These are phyloP conservation scores for Pollenia labialis DNA, from an alignment of 2,888 invertebrate species.

Conservation along the genomic window DNA sequence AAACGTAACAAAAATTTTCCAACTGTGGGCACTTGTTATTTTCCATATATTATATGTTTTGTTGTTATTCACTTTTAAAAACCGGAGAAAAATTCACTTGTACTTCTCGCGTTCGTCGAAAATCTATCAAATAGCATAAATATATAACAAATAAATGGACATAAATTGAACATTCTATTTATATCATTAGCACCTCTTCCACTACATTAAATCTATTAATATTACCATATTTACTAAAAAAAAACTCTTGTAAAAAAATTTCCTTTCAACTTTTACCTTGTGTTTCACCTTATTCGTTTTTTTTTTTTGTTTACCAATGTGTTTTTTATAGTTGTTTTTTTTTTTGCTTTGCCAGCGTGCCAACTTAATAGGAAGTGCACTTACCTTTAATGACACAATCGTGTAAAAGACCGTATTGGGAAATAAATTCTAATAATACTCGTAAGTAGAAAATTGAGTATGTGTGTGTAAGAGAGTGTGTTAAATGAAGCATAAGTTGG, in stretches of 20 bases:
- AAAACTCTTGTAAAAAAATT: not conserved
- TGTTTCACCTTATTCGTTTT: conserved; percentile 18
- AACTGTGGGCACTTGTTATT: no score
- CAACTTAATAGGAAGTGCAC: conserved; percentile 51
- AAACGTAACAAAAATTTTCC: no score
- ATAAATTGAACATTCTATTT: conserved; percentile 1
- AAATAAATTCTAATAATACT: conserved; percentile 51
- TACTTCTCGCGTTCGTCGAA: no score
- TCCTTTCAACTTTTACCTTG: conserved; percentile 16
- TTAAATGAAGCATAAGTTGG: conserved; percentile 59
- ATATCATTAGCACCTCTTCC: conserved; percentile 23
- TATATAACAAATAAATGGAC: not conserved
- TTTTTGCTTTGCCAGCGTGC: conserved; percentile 39
- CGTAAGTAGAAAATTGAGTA: not conserved
- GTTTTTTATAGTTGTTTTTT: not conserved
- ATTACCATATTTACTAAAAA: not conserved
- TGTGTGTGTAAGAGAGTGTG: conserved; percentile 4
- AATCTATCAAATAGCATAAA: no score
- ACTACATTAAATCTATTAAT: conserved; percentile 36
- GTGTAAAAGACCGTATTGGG: conserved; percentile 58
- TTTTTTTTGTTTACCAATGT: not conserved
- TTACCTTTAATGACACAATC: conserved; percentile 66
- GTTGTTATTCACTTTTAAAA: no score
- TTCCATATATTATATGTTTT: no score
- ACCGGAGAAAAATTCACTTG: no score